Conservation (phyloP, 1,140 invertebrate genomes). For the Solen grandis region DNA sequence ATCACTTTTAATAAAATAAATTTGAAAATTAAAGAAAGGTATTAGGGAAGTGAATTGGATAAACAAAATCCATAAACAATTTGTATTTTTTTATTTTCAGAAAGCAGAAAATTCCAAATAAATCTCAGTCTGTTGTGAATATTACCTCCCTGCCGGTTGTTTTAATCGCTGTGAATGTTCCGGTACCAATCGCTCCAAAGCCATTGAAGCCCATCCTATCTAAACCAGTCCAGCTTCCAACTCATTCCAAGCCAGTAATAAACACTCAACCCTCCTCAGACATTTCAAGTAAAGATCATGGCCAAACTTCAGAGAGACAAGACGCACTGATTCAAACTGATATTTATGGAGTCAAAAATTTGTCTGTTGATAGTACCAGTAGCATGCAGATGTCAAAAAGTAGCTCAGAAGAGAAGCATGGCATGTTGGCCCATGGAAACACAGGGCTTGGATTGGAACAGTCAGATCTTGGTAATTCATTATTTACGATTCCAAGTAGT, state of each 20-base stretch:
- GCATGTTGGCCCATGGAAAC: no score
- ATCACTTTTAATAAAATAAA: no score
- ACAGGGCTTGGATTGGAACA: no score
- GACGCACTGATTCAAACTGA: conserved; percentile 47
- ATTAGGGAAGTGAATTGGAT: no score
- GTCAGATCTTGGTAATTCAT: no score
- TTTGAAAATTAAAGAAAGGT: no score
- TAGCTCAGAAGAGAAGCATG: no score
- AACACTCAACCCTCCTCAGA: neutral
- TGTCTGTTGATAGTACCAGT: neutral
- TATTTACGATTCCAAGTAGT: no score
- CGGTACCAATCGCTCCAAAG: neutral
- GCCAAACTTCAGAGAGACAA: no score
- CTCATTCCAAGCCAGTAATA: neutral
- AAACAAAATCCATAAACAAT: no score
- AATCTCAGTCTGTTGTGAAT: neutral
- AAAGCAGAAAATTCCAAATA: neutral
- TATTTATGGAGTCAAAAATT: conserved; percentile 37
- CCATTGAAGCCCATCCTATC: neutral
- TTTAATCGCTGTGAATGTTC: neutral
- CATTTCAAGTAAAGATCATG: neutral
- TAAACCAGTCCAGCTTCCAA: conserved; percentile 7
- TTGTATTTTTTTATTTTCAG: conserved; percentile 23
- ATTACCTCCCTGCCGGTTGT: conserved; percentile 21
- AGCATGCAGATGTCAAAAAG: no score